phyloP scores from a whole-genome alignment of 2,797 vertebrate species.

The Heliangelus exortis region DNA sequence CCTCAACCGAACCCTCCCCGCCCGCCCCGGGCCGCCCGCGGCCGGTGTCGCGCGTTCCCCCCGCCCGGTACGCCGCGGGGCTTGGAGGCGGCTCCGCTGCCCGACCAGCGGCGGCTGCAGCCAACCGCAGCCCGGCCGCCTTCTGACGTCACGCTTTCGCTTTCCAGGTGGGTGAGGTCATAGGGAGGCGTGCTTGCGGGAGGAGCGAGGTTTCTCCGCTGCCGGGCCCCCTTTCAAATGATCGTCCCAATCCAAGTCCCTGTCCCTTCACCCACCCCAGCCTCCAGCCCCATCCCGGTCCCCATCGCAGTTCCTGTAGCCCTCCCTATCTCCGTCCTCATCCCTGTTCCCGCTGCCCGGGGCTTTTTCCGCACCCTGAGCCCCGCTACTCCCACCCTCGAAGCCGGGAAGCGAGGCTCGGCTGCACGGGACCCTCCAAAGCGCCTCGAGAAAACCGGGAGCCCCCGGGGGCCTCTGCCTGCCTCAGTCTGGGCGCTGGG shows the following conservation, averaged over 20 bases:
- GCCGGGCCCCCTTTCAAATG: accelerated
- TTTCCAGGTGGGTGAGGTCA: not conserved
- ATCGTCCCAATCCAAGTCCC: no score
- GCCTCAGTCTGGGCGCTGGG: not conserved
- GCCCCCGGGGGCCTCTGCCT: not conserved
- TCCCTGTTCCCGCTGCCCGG: no score
- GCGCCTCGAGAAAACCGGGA: not conserved
- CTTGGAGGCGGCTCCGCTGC: not conserved
- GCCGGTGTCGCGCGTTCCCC: not conserved
- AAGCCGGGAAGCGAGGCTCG: not conserved
- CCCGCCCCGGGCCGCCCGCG: constrained; percentile 14
- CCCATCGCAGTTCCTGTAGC: no score
- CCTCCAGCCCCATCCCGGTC: accelerated
- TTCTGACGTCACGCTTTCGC: not conserved
- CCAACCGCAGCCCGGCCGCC: not conserved
- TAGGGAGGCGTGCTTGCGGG: accelerated
- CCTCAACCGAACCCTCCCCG: not conserved
- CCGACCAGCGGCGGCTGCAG: not conserved
- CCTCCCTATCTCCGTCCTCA: accelerated
- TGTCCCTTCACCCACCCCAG: not conserved
- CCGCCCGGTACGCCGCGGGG: not conserved
- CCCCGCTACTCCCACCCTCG: not conserved
- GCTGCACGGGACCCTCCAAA: not conserved
- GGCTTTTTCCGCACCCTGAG: not conserved
- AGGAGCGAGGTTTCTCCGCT: accelerated